A percentile compares a stretch with the other conserved stretches of the same genome.
Conservation (phyloP, 1,140 invertebrate species). For the Heterodera carotae region DNA sequence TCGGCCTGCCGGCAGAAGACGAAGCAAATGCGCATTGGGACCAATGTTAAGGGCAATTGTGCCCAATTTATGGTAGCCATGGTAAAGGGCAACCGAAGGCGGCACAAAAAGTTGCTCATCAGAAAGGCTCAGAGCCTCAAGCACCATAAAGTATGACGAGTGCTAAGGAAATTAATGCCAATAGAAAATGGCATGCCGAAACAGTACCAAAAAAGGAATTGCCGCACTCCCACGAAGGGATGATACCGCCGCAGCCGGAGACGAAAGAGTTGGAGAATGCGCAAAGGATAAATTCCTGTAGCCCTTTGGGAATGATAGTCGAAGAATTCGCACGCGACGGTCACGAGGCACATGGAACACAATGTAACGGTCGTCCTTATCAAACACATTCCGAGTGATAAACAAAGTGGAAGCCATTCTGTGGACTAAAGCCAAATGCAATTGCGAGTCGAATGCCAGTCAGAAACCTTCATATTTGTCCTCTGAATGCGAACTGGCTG, state of each 20-base stretch:
- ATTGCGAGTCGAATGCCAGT: neutral
- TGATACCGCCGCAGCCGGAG: neutral
- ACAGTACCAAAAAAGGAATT: conserved; percentile 26
- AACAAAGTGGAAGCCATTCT: conserved; percentile 27
- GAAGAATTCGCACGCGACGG: conserved; percentile 18
- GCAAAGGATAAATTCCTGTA: neutral
- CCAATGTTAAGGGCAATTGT: conserved; percentile 20
- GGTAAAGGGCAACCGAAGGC: conserved; percentile 15
- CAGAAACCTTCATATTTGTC: conserved; percentile 17
- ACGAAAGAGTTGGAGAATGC: conserved; percentile 1
- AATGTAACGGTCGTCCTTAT: neutral
- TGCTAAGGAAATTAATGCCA: neutral
- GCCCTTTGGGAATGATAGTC: conserved; percentile 14
- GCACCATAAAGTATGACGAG: conserved; percentile 24
- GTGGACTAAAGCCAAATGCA: conserved; percentile 5
- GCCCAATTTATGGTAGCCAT: conserved; percentile 12
- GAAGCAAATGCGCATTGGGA: neutral
- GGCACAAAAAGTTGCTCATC: conserved; percentile 12
- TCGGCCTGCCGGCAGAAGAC: conserved; percentile 19
- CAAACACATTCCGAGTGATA: conserved; percentile 15
- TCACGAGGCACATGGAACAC: conserved; percentile 19
- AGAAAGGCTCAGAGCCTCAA: conserved; percentile 2
- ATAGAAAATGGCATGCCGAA: neutral
- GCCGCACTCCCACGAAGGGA: conserved; percentile 15
- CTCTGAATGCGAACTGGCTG: conserved; percentile 26